Base-by-base conservation (phyloP, 2,797 vertebrate genomes). In the Argentina silus region DNA sequence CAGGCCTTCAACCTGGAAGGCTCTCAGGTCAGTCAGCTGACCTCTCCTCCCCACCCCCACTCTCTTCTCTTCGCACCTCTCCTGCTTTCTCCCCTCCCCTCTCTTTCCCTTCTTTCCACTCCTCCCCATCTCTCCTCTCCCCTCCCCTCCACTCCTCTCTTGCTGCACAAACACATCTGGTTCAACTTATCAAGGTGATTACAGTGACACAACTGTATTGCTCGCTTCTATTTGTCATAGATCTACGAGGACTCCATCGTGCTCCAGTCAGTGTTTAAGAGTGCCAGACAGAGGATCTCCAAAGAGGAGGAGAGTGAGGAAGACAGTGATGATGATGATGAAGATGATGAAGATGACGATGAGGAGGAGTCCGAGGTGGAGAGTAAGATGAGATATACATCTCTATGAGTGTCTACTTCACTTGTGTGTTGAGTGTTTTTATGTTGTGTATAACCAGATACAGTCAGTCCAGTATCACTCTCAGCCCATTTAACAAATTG, bases 191-290 rank as follows among this genome's bases (percentile, higher is more conserved):
- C 27, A 36, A 36, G 27, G 27, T 36, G 27, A 36, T 36, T 36
- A 36, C 27, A 36, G 27, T 36, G 27, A 36, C 27, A 36, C 27
- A 36, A 36, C 27, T 36, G 27, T 36, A 36, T 36, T 36, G 27
- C 27, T 36, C 27, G 27, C 2, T 12, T 27, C 12, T 67, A 3
- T 67, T 6, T 67, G 64, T 67, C 21, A 21, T 86, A 99, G 97
- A 98, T 98, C 88, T 99, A 99, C 36, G 97, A 99, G 83, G 98
- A 99, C 85, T 99, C 98, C 17, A 98, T 99, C 74, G 98, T 99
- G 87, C 95, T 99, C 71, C 97, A 97, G 90, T 99, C 97, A 2
- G 98, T 99, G 73, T 99, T 99, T 84, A 97, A 97, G 91, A 99
- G 97, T 6, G 98, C 97, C 0, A 94, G 96, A 82, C 97, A 96